These are phyloP conservation scores for Steinernema carpocapsae DNA, from an alignment of 2,888 invertebrate genomes.

Conservation along the genomic window DNA sequence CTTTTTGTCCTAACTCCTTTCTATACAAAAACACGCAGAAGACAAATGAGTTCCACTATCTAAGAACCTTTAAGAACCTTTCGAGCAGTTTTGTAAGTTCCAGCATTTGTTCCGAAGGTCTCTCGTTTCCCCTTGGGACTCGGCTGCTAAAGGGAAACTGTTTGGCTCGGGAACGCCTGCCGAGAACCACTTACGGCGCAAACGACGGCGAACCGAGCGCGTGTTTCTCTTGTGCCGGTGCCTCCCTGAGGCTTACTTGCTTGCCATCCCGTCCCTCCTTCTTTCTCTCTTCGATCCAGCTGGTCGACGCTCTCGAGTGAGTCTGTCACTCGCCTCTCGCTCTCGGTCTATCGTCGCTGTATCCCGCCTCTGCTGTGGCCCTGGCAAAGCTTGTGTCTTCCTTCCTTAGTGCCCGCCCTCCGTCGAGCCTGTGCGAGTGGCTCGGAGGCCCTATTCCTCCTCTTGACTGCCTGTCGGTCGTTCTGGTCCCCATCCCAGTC, in stretches of 20 bases:
- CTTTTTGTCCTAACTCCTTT: too few species aligned
- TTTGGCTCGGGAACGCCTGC: background rate
- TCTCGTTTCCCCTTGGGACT: too few species aligned
- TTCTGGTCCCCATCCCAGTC: background rate
- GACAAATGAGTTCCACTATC: too few species aligned
- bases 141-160: too few species aligned
- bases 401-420: conserved; percentile 30
- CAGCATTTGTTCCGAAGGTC: too few species aligned
- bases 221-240: conserved; percentile 12
- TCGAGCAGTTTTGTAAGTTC: too few species aligned
- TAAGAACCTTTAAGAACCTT: too few species aligned
- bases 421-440: conserved; percentile 27
- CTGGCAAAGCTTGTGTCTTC: conserved; percentile 21
- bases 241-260: conserved; percentile 7
- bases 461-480: conserved; percentile 23
- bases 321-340: conserved; percentile 7
- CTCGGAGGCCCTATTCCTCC: conserved; percentile 26
- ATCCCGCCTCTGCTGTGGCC: conserved; percentile 18
- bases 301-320: conserved; percentile 25
- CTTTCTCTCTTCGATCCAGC: conserved; percentile 9
- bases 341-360: conserved; percentile 24
- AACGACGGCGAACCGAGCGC: background rate
- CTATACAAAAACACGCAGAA: too few species aligned
- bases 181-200: conserved; percentile 8
- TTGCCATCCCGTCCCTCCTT: conserved; percentile 3